phyloP scores from a whole-genome alignment of 2,888 invertebrate species.

The Bursaphelenchus okinawaensis region DNA sequence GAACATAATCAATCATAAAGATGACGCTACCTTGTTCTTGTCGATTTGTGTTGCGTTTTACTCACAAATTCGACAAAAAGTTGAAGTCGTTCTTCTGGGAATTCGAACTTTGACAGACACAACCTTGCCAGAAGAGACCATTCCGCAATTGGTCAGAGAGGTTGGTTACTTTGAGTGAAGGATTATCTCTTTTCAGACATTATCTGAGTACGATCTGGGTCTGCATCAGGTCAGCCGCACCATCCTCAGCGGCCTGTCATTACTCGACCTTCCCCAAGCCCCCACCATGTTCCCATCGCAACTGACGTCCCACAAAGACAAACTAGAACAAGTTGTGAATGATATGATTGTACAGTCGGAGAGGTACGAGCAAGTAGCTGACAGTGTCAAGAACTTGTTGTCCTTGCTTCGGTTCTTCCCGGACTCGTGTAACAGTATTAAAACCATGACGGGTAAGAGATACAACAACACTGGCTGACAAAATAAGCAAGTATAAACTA shows the following conservation, averaged over 20 bases:
- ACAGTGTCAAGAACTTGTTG: neutral
- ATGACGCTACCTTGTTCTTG: constrained; percentile 4
- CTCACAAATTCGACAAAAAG: constrained; percentile 8
- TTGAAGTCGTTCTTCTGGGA: constrained; percentile 31
- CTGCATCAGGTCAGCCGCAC: constrained; percentile 32
- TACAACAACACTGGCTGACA: no score
- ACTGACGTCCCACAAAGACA: constrained; percentile 23
- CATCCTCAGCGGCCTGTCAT: constrained; percentile 25
- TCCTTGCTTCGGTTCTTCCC: neutral
- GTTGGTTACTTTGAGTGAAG: constrained; percentile 9
- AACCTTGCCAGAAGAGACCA: neutral
- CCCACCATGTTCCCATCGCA: constrained; percentile 18
- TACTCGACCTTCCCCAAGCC: constrained; percentile 14
- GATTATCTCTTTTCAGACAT: constrained; percentile 24
- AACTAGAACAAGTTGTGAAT: constrained; percentile 8
- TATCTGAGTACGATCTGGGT: constrained; percentile 30
- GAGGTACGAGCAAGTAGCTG: neutral
- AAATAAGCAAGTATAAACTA: no score
- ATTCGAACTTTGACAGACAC: constrained; percentile 18
- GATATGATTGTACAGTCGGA: neutral
- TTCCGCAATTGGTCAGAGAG: neutral
- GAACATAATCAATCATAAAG: constrained; percentile 18
- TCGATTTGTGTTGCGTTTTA: constrained; percentile 27
- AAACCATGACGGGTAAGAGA: neutral
- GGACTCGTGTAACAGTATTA: neutral